Evolutionary conservation across 2,113 vertebrate species (phyloP).

Genomic region (Calypte anna): DNA sequence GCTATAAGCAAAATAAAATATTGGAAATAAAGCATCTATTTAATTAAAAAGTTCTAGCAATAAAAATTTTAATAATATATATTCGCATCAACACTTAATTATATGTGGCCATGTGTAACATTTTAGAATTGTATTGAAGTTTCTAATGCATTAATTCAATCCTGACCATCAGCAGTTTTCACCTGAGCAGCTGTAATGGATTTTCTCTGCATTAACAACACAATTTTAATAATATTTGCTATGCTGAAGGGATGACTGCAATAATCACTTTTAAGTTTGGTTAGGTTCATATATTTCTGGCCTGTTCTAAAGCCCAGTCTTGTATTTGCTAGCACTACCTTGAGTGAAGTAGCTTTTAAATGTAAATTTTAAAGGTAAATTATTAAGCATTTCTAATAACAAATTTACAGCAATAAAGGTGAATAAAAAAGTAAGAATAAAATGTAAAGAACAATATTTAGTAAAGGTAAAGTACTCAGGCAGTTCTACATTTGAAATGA

Average conservation of each 20-base stretch:
- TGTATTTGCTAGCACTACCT: not conserved
- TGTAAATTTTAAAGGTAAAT: not conserved
- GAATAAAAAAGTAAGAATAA: not conserved
- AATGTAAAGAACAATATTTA: not conserved
- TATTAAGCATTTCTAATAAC: not conserved
- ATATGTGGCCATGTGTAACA: not conserved
- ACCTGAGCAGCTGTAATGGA: not conserved
- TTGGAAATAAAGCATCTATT: slow-evolving; percentile 19
- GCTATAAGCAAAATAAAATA: slow-evolving; percentile 78
- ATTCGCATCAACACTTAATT: not conserved
- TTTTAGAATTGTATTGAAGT: not conserved
- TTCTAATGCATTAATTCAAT: not conserved
- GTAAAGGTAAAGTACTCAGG: not conserved
- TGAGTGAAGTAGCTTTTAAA: not conserved
- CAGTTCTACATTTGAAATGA: not conserved
- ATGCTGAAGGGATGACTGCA: not conserved
- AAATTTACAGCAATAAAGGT: not conserved
- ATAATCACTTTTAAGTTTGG: not conserved
- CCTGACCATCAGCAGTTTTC: not conserved
- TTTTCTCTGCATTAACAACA: not conserved
- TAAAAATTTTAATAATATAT: not conserved
- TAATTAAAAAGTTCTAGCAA: not conserved
- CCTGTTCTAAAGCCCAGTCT: not conserved
- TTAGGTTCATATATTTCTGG: not conserved
- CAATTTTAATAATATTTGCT: not conserved